phyloP scores from a whole-genome alignment of 2,888 invertebrate genomes.

The Cyclophora punctaria region DNA sequence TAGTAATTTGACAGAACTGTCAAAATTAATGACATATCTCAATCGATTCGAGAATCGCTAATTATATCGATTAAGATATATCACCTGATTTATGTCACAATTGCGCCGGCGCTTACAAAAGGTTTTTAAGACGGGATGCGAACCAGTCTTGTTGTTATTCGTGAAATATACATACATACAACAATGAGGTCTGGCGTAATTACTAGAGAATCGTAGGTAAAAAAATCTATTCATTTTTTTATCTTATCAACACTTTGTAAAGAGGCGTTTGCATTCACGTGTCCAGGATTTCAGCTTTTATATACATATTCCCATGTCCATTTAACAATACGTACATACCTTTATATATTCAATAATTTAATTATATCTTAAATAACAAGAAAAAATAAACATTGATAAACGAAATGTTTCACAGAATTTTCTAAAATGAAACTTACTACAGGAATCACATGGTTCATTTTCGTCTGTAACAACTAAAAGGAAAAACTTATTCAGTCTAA shows the following conservation, averaged over 20 bases:
- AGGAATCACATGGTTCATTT: conserved; percentile 44
- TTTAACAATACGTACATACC: conserved; percentile 52
- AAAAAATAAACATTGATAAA: conserved; percentile 40
- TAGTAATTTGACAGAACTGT: too few species aligned
- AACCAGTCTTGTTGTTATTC: conserved; percentile 13
- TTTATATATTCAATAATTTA: conserved; percentile 48
- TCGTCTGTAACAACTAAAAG: conserved; percentile 42
- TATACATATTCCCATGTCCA: conserved; percentile 42
- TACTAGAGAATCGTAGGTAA: conserved; percentile 64
- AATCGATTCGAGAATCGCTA: too few species aligned
- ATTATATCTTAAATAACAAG: conserved; percentile 44
- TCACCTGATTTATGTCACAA: conserved; percentile 1
- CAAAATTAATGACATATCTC: too few species aligned
- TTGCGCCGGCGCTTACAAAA: neutral
- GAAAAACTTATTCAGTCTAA: conserved; percentile 70
- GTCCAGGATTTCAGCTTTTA: conserved; percentile 47
- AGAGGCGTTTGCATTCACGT: conserved; percentile 52
- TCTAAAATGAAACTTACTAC: conserved; percentile 41
- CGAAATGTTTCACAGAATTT: conserved; percentile 33
- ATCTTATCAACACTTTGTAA: conserved; percentile 45
- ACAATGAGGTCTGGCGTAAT: conserved; percentile 50
- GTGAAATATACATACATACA: conserved; percentile 23
- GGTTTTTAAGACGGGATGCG: conserved; percentile 8
- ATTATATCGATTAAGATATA: too few species aligned
- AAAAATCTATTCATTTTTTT: conserved; percentile 56